Evolutionary conservation across 2,888 invertebrate species (phyloP), one percentile per base, ranked within the genome.

Genomic region (Enchytraeus crypticus): DNA sequence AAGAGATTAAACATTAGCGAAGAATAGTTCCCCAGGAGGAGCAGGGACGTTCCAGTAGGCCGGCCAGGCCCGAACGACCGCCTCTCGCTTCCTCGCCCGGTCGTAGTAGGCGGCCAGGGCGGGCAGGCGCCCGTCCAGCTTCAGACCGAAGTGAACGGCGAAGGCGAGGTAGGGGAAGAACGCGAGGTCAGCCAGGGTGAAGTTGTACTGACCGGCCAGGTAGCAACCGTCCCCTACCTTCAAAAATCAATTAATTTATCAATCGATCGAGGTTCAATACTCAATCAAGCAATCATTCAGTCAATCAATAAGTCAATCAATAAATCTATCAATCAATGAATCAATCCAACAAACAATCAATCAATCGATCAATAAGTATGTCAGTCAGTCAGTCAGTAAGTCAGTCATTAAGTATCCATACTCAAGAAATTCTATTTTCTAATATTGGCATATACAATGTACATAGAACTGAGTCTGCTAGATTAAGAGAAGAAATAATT

Each of bases 151-250:
- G 30, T 53, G 53, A 14, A 53, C 53, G 32, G 29, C 27, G 53
- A 53, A 53, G 18, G 53, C 53, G 30, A 53, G 32, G 53, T 53
- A 53, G 29, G 53, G 53, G 21, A 30, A 53, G 53, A 53, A 53
- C 30, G 53, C 30, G 5, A 53, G 53, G 53, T 53, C 53, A n/a
- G 53, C 53, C 18, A 53, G 53, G 21, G 53, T 53, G 30, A 53
- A 30, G 30, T 53, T 27, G 38, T 27, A 21, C 32, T 32, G 27
- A 21, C 53, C 53, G 32, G 53, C 29, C 27, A 53, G 32, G 4
- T 29, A 32, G 32, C 53, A 53, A 18, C 32, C 38, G 18, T 53
- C 30, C 2, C 53, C 53, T 29, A 53, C 3, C 53, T 53, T 11
- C 53, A 21, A 8, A 38, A 11, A 53, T 1, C 29, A n/a, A n/a